Percentiles rank a stretch among this genome's conserved stretches.
phyloP scores from a whole-genome alignment of 2,113 vertebrate species.

The Pelmatolapia mariae region DNA sequence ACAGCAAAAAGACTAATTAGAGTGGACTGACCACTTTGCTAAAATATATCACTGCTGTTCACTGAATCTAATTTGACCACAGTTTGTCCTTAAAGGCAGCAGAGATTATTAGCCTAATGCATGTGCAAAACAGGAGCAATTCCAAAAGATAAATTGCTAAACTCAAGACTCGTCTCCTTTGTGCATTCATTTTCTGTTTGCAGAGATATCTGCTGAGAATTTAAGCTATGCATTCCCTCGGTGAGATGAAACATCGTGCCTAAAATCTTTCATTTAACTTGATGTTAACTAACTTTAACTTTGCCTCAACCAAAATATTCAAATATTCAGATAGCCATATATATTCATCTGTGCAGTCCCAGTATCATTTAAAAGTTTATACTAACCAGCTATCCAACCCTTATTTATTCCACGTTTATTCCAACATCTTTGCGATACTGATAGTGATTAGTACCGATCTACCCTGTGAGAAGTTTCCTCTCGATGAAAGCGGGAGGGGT shows the following conservation, averaged over 20 bases:
- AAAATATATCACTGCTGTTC: not conserved
- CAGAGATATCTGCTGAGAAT: not conserved
- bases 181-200: not conserved
- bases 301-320: not conserved
- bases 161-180: not conserved
- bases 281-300: not conserved
- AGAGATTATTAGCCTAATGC: not conserved
- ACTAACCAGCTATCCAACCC: not conserved
- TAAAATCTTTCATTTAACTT: not conserved
- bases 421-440: not conserved
- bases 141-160: not conserved
- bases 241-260: not conserved
- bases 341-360: not conserved
- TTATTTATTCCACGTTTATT: not conserved
- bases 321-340: not conserved
- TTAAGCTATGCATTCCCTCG: not conserved
- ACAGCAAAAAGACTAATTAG: not conserved
- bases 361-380: not conserved
- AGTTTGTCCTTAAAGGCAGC: not conserved
- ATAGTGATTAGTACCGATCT: not conserved
- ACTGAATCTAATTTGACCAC: not conserved
- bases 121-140: not conserved
- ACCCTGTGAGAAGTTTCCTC: not conserved
- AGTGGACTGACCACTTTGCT: not conserved
- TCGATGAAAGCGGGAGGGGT: not conserved